phyloP scores from a whole-genome alignment of 2,888 invertebrate genomes.

The Andricus curvator region DNA sequence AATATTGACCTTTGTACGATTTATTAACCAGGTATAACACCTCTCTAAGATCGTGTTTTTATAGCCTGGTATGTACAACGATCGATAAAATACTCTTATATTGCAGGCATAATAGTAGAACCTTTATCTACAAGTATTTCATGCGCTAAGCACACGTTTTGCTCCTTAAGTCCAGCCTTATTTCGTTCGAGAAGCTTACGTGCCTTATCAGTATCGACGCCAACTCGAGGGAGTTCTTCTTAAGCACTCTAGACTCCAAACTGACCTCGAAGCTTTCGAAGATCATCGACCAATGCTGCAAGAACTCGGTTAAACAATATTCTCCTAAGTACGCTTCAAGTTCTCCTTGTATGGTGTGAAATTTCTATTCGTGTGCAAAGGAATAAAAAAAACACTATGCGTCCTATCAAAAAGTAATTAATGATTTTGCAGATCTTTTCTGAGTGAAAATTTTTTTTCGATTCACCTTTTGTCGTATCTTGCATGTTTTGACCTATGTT shows the following conservation, averaged over 20 bases:
- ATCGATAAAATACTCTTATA: conserved; percentile 22
- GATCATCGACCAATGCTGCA: conserved; percentile 36
- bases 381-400: too few relatives aligned
- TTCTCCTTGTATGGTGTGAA: conserved; percentile 11
- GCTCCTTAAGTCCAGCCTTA: conserved; percentile 36
- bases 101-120: conserved; percentile 6
- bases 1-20: not conserved
- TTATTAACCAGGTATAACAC: not conserved
- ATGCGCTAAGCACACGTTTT: conserved; percentile 33
- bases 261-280: conserved; percentile 39
- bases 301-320: conserved; percentile 43
- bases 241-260: conserved; percentile 31
- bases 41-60: not conserved
- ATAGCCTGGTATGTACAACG: not conserved
- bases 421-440: too few relatives aligned
- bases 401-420: too few relatives aligned
- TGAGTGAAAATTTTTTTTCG: too few relatives aligned
- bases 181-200: conserved; percentile 27
- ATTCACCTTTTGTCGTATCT: too few relatives aligned
- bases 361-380: not conserved
- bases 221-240: conserved; percentile 27
- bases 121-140: conserved; percentile 35
- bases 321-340: conserved; percentile 27
- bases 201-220: conserved; percentile 39
- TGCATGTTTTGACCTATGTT: too few relatives aligned